Evolutionary conservation across 2,888 invertebrate species (phyloP), one percentile per base, ranked within the genome.

Genomic region (Scaptomyza cyrtandrae): DNA sequence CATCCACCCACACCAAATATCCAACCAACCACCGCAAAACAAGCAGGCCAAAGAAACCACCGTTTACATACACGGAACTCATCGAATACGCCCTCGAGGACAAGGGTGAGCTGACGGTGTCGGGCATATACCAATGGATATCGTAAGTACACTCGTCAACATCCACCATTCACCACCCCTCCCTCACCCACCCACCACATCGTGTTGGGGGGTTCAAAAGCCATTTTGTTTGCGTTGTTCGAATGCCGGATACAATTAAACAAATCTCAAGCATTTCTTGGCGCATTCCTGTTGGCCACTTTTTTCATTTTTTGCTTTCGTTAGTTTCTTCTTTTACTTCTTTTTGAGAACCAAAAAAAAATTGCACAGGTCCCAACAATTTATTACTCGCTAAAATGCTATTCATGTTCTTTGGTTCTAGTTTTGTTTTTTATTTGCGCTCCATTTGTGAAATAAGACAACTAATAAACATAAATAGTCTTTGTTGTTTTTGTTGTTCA

Each of bases 51-150:
- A 95, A 95, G 90, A 98, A 98, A 89, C 97, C 97, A 19, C 97
- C 97, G 0, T 97, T 96, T 90, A 98, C 97, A 0, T 98, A 97
- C 89, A 97, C 97, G 2, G 97, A 98, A 92, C 93, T 98, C 81
- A 97, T 98, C 81, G 97, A 97, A 92, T 95, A 96, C 88, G 97
- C 97, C 46, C 92, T 98, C 69, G 94, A 95, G 80, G 97, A 97
- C 91, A 96, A 95, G 88, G 96, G 97, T 58, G 96, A 97, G 92
- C 92, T 98, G 72, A 97, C 97, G 0, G 97, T 97, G 37, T 97
- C 97, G 6, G 97, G 96, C 58, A 97, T 98, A 83, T 98, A 98
- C 92, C 96, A 96, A 86, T 97, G 97, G 97, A 97, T 98, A 89
- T 97, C 97, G 97, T 97, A 93, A 97, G 97, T 96, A 86, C 41